Conservation (phyloP, 92 coral and sea anemone species). For the Zoanthus gigantus region DNA sequence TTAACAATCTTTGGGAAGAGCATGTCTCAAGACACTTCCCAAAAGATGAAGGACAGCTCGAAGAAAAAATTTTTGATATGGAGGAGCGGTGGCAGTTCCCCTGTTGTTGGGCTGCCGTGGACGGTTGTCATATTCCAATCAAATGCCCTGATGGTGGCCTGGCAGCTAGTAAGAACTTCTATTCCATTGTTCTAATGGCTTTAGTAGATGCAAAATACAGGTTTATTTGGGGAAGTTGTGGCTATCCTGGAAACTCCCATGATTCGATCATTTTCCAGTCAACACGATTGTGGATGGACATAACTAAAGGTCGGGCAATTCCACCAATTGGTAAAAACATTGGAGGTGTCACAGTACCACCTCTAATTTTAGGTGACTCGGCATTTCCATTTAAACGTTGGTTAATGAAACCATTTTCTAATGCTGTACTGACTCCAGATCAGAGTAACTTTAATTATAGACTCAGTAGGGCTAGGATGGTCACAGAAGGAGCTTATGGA, state of each 20-base stretch:
- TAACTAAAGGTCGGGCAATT: constrained; percentile 18
- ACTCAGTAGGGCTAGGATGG: constrained; percentile 40
- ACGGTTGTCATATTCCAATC: constrained; percentile 39
- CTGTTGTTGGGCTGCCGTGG: constrained; percentile 36
- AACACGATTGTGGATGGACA: constrained; percentile 43
- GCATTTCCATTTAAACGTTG: constrained; percentile 34
- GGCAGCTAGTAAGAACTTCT: constrained; percentile 40
- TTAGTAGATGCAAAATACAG: constrained; percentile 19
- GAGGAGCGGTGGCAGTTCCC: constrained; percentile 50
- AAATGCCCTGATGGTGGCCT: constrained; percentile 43
- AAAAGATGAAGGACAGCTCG: constrained; percentile 29
- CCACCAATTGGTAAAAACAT: constrained; percentile 34
- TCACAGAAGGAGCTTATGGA: constrained; percentile 32
- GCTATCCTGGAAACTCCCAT: constrained; percentile 30
- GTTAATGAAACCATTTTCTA: constrained; percentile 37
- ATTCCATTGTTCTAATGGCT: constrained; percentile 40
- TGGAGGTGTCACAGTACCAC: constrained; percentile 21
- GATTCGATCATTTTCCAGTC: background rate
- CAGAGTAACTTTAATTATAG: constrained; percentile 40
- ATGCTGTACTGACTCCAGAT: constrained; percentile 19
- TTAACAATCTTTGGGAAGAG: constrained; percentile 34
- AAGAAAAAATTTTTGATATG: constrained; percentile 42
- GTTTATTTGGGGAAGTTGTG: constrained; percentile 19
- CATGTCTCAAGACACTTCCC: constrained; percentile 35
- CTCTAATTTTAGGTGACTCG: constrained; percentile 35